phyloP scores from a whole-genome alignment of 2,113 vertebrate species.

The Nicator chloris region DNA sequence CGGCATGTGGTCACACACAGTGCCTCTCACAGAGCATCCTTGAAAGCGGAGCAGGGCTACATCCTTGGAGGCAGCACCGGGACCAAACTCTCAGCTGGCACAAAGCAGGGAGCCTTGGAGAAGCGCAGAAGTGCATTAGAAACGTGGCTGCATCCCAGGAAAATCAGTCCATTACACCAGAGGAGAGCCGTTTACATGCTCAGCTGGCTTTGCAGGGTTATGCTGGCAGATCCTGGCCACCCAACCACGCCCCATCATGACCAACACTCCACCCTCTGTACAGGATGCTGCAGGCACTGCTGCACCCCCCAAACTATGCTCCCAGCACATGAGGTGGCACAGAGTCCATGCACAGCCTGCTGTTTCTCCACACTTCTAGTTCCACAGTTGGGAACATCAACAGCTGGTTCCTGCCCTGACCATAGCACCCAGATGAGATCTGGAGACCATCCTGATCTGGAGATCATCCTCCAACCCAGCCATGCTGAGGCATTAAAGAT shows the following conservation, averaged over 20 bases:
- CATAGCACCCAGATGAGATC: background rate
- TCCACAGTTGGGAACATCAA: background rate
- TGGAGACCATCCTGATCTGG: too few species aligned
- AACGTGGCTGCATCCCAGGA: background rate
- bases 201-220: background rate
- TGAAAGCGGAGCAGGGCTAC: background rate
- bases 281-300: background rate
- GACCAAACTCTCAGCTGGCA: background rate
- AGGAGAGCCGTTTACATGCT: background rate
- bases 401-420: background rate
- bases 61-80: background rate
- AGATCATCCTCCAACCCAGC: too few species aligned
- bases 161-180: background rate
- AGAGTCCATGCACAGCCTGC: background rate
- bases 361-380: background rate
- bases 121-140: background rate
- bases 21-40: background rate
- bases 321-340: background rate
- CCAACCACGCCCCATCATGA: fast-evolving
- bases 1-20: fast-evolving
- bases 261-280: background rate
- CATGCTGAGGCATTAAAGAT: background rate
- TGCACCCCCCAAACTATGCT: background rate
- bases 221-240: background rate
- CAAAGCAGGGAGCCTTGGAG: background rate